A percentile compares a stretch with the other conserved stretches of the same genome.
phyloP scores from a whole-genome alignment of 2,888 invertebrate genomes.

The Aleiodes alternator region DNA sequence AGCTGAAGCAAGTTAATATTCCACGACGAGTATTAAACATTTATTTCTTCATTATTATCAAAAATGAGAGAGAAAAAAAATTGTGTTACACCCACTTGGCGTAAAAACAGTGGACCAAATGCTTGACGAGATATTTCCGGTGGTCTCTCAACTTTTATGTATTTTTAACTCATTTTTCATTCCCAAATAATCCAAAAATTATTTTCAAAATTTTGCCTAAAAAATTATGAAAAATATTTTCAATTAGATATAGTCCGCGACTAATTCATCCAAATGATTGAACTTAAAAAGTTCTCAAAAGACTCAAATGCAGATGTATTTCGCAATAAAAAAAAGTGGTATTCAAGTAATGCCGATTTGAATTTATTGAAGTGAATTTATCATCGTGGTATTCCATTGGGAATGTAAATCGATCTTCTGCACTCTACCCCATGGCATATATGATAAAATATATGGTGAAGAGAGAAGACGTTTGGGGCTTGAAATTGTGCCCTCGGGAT shows the following conservation, averaged over 20 bases:
- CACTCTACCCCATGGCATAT: constrained; percentile 10
- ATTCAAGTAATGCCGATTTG: not conserved
- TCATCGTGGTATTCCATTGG: constrained; percentile 13
- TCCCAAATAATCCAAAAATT: not conserved
- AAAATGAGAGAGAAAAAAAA: not conserved
- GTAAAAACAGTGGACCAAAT: constrained; percentile 30
- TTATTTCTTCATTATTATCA: constrained; percentile 22
- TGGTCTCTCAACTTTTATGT: not conserved
- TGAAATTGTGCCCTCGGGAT: constrained; percentile 8
- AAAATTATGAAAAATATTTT: not conserved
- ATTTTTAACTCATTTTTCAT: constrained; percentile 21
- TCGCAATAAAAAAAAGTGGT: not conserved
- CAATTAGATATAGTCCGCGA: no score
- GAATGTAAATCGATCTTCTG: constrained; percentile 27
- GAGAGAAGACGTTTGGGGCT: constrained; percentile 10
- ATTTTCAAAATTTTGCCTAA: not conserved
- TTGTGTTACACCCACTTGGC: constrained; percentile 31
- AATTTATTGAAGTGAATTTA: constrained; percentile 27
- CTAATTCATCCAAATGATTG: not conserved
- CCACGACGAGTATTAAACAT: constrained; percentile 32
- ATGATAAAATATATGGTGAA: constrained; percentile 22
- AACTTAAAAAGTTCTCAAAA: not conserved
- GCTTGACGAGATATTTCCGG: constrained; percentile 39
- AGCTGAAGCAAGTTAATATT: constrained; percentile 45
- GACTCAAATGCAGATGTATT: not conserved